Evolutionary conservation across 1,140 invertebrate species (phyloP).

Genomic region (Pomphorhynchus laevis): DNA sequence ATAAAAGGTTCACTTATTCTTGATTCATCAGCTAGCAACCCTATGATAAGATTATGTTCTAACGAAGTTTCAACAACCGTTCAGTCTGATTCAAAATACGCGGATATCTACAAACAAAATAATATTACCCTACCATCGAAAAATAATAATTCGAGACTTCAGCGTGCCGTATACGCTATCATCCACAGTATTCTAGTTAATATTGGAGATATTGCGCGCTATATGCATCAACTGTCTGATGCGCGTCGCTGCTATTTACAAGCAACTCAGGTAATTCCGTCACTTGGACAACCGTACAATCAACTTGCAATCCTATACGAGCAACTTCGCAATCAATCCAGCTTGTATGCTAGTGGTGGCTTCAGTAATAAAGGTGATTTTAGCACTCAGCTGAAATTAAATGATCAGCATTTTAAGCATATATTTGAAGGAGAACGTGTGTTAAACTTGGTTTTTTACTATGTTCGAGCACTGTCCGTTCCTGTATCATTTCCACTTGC

Average conservation of each 20-base stretch:
- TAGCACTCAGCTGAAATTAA: conserved; percentile 4
- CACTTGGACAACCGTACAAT: conserved; percentile 8
- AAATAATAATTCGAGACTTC: too few relatives aligned
- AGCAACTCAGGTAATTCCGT: conserved; percentile 5
- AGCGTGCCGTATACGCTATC: too few relatives aligned
- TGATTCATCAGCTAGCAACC: too few relatives aligned
- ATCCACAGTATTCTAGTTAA: conserved; percentile 5
- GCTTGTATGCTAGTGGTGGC: not conserved
- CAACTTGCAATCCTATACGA: conserved; percentile 9
- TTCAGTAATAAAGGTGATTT: too few relatives aligned
- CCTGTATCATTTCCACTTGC: conserved; percentile 6
- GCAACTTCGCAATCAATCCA: not conserved
- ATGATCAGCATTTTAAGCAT: too few relatives aligned
- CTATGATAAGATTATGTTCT: too few relatives aligned
- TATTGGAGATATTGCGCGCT: conserved; percentile 7
- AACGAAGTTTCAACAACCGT: too few relatives aligned
- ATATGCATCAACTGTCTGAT: conserved; percentile 1
- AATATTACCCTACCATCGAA: too few relatives aligned
- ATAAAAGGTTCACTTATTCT: too few relatives aligned
- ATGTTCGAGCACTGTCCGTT: conserved; percentile 4
- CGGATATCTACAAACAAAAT: too few relatives aligned
- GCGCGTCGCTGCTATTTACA: conserved; percentile 7
- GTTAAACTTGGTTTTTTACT: conserved; percentile 4
- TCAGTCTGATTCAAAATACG: too few relatives aligned
- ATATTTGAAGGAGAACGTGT: too few relatives aligned